Conservation (phyloP, 2,113 vertebrate species). For the Sceloporus tristichus region DNA sequence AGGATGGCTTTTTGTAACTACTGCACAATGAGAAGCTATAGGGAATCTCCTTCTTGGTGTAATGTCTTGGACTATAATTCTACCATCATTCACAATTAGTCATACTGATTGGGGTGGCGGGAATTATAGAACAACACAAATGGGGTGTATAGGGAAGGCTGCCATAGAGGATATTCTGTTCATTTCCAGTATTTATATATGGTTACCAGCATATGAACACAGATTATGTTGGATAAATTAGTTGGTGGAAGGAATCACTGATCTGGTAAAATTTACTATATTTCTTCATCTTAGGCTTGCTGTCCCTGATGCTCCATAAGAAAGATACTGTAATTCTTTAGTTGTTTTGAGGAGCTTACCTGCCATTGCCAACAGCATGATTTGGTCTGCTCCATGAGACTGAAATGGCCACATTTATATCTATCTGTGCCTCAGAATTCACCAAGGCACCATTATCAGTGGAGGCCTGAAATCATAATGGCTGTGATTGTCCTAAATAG, state of each 20-base stretch:
- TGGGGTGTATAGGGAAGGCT: not conserved
- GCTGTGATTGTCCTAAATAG: constrained; percentile 58
- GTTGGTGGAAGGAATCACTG: not conserved
- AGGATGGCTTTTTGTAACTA: not conserved
- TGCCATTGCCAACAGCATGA: constrained; percentile 40
- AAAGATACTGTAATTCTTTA: not conserved
- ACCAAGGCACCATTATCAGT: constrained; percentile 29
- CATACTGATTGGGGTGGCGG: not conserved
- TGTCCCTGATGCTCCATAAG: not conserved
- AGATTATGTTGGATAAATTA: not conserved
- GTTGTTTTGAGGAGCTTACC: constrained; percentile 10
- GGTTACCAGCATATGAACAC: not conserved
- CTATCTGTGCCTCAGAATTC: constrained; percentile 34
- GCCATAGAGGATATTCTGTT: not conserved
- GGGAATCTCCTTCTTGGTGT: not conserved
- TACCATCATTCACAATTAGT: not conserved
- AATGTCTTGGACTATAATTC: not conserved
- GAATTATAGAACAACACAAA: not conserved
- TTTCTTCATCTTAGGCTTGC: not conserved
- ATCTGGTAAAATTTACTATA: not conserved
- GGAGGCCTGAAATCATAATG: constrained; percentile 42
- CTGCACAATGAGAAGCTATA: too few species aligned
- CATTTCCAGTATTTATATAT: not conserved
- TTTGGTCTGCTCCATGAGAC: constrained; percentile 47
- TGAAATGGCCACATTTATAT: constrained; percentile 44